Conservation (phyloP, 2,797 vertebrate genomes). For the Petrocephalus sullivani region DNA sequence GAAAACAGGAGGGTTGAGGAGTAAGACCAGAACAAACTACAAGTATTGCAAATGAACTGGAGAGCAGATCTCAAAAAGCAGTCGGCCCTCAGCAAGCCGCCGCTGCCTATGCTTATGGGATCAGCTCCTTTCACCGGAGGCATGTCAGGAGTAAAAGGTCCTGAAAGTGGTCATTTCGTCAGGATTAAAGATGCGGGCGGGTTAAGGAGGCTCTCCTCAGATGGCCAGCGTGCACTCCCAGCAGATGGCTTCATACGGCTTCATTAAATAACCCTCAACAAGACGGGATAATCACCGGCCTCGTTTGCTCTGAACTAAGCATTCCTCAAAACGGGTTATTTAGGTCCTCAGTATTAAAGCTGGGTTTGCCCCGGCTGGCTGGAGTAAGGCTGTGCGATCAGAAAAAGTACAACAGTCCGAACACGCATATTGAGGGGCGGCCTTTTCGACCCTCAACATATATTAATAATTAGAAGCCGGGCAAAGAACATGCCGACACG, state of each 20-base stretch:
- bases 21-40: conserved; percentile 11
- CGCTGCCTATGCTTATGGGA: neutral
- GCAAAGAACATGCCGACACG: neutral
- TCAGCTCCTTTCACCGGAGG: neutral
- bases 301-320: neutral
- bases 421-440: neutral
- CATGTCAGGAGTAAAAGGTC: conserved; percentile 4
- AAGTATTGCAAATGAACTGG: neutral
- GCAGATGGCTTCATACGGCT: neutral
- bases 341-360: neutral
- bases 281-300: neutral
- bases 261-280: conserved; percentile 5
- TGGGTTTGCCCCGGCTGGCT: neutral
- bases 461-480: neutral
- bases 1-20: conserved; percentile 9
- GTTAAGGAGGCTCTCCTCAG: neutral
- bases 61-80: neutral
- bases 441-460: neutral
- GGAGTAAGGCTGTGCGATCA: neutral
- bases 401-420: neutral
- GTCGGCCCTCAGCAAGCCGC: neutral
- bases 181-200: neutral
- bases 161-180: neutral
- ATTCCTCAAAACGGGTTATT: neutral
- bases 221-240: neutral